Conservation (phyloP, 2,797 vertebrate genomes). For the Buceros bicornis region DNA sequence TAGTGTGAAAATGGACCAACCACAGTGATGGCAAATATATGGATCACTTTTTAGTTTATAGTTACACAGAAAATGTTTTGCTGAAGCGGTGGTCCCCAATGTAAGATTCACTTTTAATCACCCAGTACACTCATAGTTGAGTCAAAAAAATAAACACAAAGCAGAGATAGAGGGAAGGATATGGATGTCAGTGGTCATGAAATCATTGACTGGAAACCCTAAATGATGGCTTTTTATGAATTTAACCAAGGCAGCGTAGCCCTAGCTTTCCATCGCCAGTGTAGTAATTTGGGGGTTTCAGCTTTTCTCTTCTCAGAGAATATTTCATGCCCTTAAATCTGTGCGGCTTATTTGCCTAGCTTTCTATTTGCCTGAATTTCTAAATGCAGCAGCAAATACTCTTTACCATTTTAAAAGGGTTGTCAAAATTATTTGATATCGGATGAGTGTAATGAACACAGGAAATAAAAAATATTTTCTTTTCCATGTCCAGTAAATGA, state of each 20-base stretch:
- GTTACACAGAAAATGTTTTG: slow-evolving; percentile 48
- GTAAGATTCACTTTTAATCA: slow-evolving; percentile 62
- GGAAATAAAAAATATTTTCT: slow-evolving; percentile 50
- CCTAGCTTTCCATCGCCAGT: not conserved
- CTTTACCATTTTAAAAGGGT: not conserved
- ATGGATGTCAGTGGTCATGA: not conserved
- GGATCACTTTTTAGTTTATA: slow-evolving; percentile 22
- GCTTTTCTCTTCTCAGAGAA: slow-evolving; percentile 24
- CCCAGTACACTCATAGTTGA: slow-evolving; percentile 31
- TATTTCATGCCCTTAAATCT: slow-evolving; percentile 20
- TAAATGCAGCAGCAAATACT: not conserved
- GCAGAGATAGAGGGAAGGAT: slow-evolving; percentile 9
- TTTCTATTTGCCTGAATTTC: not conserved
- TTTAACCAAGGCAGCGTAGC: not conserved
- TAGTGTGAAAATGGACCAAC: slow-evolving; percentile 60
- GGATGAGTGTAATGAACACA: not conserved
- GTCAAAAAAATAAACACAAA: slow-evolving; percentile 47
- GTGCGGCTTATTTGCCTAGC: not conserved
- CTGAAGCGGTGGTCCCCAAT: slow-evolving; percentile 16
- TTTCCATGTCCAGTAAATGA: slow-evolving; percentile 39
- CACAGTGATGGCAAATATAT: slow-evolving; percentile 18
- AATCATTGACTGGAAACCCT: not conserved
- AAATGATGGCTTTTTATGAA: slow-evolving; percentile 29
- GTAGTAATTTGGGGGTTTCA: not conserved
- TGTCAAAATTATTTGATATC: not conserved